These are phyloP conservation scores for Protodeltote pygarga DNA, from an alignment of 2,888 invertebrate species.

Conservation along the genomic window DNA sequence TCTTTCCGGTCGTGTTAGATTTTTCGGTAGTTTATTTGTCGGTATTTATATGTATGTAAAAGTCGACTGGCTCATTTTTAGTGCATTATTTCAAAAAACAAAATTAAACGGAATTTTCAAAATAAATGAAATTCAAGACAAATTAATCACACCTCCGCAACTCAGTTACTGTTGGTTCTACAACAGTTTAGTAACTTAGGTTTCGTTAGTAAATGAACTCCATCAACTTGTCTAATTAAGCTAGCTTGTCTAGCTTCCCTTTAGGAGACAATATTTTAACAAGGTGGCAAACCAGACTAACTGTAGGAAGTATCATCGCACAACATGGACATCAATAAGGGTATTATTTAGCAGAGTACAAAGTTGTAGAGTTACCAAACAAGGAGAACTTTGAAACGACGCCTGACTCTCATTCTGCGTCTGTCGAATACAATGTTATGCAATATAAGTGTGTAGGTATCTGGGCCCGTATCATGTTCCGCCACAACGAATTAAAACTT, in stretches of 20 bases:
- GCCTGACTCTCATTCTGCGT: constrained; percentile 41
- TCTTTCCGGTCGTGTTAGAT: too few relatives aligned
- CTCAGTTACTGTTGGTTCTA: constrained; percentile 30
- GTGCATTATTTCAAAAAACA: too few relatives aligned
- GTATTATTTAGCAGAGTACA: constrained; percentile 53
- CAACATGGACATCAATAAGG: constrained; percentile 40
- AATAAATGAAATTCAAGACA: constrained; percentile 22
- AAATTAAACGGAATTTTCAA: constrained; percentile 16
- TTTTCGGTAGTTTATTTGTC: too few relatives aligned
- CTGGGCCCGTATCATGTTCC: constrained; percentile 36
- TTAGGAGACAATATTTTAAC: constrained; percentile 24
- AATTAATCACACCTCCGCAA: constrained; percentile 24
- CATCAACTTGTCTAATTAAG: constrained; percentile 50
- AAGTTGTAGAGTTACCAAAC: constrained; percentile 59
- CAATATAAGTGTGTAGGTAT: constrained; percentile 20
- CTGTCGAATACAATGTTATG: constrained; percentile 30
- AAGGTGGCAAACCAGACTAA: constrained; percentile 7
- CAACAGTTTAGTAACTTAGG: constrained; percentile 27
- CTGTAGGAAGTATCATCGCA: constrained; percentile 5
- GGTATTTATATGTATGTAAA: too few relatives aligned
- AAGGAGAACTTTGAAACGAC: constrained; percentile 46
- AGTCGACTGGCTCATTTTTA: too few relatives aligned
- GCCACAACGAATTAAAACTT: constrained; percentile 76
- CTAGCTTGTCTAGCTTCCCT: constrained; percentile 17
- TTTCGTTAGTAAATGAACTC: constrained; percentile 25